phyloP scores from a whole-genome alignment of 2,113 vertebrate genomes.

The Megaceryle torquata region DNA sequence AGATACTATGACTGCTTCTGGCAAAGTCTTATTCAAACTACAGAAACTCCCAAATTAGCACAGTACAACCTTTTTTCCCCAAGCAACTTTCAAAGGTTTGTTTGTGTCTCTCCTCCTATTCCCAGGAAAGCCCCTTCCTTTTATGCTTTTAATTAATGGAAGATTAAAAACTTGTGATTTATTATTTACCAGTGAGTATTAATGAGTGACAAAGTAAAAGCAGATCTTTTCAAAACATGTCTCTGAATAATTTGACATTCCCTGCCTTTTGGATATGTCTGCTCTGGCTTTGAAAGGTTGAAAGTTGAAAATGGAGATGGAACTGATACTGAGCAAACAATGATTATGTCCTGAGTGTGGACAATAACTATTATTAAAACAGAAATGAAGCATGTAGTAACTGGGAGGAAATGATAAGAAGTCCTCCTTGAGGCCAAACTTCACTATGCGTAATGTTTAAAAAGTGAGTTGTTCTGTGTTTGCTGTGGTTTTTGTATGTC shows the following conservation, averaged over 20 bases:
- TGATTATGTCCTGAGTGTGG: not conserved
- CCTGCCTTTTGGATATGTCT: not conserved
- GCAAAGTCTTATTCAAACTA: not conserved
- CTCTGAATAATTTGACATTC: not conserved
- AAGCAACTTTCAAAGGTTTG: not conserved
- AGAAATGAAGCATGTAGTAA: not conserved
- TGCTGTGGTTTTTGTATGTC: not conserved
- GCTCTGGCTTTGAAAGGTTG: not conserved
- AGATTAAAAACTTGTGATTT: not conserved
- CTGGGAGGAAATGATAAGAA: not conserved
- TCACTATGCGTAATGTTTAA: not conserved
- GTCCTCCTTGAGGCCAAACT: not conserved
- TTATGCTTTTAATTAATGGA: not conserved
- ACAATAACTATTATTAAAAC: accelerated
- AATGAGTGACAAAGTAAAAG: not conserved
- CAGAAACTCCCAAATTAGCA: not conserved
- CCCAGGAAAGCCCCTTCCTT: not conserved
- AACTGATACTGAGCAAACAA: not conserved
- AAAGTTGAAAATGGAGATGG: not conserved
- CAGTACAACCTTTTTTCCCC: not conserved
- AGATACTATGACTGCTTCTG: not conserved
- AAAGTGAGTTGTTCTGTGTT: not conserved
- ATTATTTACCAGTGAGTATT: not conserved
- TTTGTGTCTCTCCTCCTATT: not conserved
- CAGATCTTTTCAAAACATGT: not conserved